phyloP scores from a whole-genome alignment of 2,113 vertebrate genomes.

The Bujurquina vittata region DNA sequence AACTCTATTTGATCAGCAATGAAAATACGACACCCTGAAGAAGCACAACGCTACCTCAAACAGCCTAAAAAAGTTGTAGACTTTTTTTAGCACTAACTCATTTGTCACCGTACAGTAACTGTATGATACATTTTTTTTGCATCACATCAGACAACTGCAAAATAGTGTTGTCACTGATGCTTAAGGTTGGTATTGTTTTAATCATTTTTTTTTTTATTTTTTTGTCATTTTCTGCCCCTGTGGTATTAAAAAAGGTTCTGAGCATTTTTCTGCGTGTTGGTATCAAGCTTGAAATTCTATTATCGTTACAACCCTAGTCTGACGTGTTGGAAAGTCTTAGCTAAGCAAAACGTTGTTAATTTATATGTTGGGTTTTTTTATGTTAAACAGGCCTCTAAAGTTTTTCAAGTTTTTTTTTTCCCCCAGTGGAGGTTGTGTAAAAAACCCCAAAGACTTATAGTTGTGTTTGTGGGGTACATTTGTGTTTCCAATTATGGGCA shows the following conservation, averaged over 20 bases:
- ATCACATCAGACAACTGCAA: neutral
- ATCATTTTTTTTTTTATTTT: no score
- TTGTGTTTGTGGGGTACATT: constrained; percentile 13
- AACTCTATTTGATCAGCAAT: no score
- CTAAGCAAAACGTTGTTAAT: constrained; percentile 19
- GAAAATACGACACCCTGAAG: no score
- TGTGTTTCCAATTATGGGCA: constrained; percentile 24
- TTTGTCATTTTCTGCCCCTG: no score
- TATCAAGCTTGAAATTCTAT: neutral
- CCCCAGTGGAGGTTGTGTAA: constrained; percentile 11
- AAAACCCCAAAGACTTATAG: neutral
- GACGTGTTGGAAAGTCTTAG: constrained; percentile 22
- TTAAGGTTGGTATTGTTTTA: no score
- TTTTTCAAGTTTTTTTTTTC: neutral
- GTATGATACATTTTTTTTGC: neutral
- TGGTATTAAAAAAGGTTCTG: no score
- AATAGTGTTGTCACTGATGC: neutral
- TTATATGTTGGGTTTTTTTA: neutral
- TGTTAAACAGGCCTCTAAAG: constrained; percentile 4
- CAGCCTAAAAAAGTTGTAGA: no score
- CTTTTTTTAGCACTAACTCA: no score
- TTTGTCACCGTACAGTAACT: no score
- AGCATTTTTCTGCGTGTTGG: no score
- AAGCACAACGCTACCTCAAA: no score
- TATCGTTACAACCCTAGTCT: neutral